These are phyloP conservation scores for Fragum fragum DNA, from an alignment of 2,888 invertebrate species.

Conservation along the genomic window DNA sequence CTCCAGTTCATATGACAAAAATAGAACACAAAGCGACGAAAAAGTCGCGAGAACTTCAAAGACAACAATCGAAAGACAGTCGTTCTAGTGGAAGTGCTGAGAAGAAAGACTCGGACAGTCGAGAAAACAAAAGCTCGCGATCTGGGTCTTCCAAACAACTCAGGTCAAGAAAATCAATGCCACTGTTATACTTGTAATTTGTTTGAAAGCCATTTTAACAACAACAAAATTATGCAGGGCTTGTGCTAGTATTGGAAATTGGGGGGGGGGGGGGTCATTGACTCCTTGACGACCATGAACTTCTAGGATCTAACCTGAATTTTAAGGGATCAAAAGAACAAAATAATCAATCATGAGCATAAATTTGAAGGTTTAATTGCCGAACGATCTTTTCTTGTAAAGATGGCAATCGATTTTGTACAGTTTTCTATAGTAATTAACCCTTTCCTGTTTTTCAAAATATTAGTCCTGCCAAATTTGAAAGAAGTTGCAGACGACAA, in stretches of 20 bases:
- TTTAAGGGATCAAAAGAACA: no score
- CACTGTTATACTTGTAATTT: constrained; percentile 57
- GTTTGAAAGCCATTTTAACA: background rate
- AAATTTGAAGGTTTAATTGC: no score
- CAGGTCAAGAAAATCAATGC: constrained; percentile 50
- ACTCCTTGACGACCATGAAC: no score
- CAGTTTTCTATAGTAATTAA: no score
- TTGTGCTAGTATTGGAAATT: background rate
- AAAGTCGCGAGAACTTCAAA: constrained; percentile 52
- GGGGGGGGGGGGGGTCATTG: no score
- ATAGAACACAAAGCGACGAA: constrained; percentile 27
- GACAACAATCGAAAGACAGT: constrained; percentile 60
- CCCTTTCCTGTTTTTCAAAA: no score
- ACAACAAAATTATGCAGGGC: background rate
- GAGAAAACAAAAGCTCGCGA: constrained; percentile 54
- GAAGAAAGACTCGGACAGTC: constrained; percentile 45
- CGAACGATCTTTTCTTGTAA: no score
- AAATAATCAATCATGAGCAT: no score
- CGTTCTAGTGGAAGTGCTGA: constrained; percentile 47
- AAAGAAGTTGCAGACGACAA: no score
- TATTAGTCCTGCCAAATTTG: no score
- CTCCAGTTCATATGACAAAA: background rate
- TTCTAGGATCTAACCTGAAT: no score
- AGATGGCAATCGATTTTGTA: no score
- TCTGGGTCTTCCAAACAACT: constrained; percentile 55